Conservation (phyloP, 2,113 vertebrate genomes). For the Tapirus terrestris region DNA sequence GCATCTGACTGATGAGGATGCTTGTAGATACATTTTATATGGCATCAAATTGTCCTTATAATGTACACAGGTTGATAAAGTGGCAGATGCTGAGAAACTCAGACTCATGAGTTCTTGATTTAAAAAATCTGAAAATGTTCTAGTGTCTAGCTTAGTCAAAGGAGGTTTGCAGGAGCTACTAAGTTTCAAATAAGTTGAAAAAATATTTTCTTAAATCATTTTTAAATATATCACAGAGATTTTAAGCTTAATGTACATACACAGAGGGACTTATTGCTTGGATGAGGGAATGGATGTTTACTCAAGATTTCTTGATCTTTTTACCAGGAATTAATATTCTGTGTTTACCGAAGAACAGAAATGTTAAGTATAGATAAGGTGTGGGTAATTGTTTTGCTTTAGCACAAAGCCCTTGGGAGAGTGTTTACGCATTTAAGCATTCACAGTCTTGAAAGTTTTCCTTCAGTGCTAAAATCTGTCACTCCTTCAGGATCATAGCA, state of each 20-base stretch:
- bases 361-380: constrained; percentile 44
- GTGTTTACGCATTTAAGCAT: neutral
- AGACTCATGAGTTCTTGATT: neutral
- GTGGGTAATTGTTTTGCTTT: constrained; percentile 50
- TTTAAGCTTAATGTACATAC: neutral
- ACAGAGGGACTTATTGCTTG: neutral
- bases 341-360: neutral
- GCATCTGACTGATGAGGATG: neutral
- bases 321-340: constrained; percentile 49
- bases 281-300: neutral
- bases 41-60: neutral
- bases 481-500: neutral
- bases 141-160: neutral
- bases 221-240: neutral
- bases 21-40: neutral
- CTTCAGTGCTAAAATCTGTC: constrained; percentile 13
- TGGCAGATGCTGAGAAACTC: neutral
- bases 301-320: constrained; percentile 50
- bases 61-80: neutral
- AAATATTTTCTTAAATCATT: neutral
- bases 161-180: neutral
- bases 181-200: neutral
- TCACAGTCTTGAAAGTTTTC: constrained; percentile 51
- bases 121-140: neutral
- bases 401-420: constrained; percentile 37